phyloP scores from a whole-genome alignment of 2,113 vertebrate species.

The Otolemur garnettii region DNA sequence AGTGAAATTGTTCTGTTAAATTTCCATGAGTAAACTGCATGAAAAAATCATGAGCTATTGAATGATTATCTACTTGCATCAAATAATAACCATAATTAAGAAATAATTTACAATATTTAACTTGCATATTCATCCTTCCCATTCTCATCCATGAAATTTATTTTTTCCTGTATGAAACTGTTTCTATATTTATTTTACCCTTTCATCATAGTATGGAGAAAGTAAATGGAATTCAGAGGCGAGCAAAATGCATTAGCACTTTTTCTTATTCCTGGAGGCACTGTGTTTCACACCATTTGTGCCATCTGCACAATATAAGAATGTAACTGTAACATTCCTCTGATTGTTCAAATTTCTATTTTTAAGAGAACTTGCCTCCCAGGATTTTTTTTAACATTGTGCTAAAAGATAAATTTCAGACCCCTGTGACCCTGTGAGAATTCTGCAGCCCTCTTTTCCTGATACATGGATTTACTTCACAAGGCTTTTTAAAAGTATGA shows the following conservation, averaged over 20 bases:
- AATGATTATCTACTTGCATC: not conserved
- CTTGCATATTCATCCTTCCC: not conserved
- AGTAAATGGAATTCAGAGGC: not conserved
- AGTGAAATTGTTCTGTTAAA: not conserved
- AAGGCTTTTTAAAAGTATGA: not conserved
- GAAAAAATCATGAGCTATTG: not conserved
- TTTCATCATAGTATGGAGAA: not conserved
- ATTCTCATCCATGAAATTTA: not conserved
- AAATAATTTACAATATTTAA: slow-evolving; percentile 27
- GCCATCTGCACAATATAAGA: not conserved
- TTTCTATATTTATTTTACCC: slow-evolving; percentile 16
- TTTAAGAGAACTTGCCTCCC: slow-evolving; percentile 4
- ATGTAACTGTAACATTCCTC: not conserved
- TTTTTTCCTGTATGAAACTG: not conserved
- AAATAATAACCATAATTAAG: not conserved
- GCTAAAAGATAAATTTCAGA: not conserved
- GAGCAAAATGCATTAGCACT: slow-evolving; percentile 20
- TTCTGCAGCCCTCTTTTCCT: not conserved
- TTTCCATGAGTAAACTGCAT: not conserved
- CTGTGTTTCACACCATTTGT: not conserved
- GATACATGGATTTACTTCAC: not conserved
- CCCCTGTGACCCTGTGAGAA: not conserved
- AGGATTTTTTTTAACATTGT: not conserved
- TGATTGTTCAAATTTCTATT: slow-evolving; percentile 1
- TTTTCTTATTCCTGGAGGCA: not conserved